A percentile compares a stretch with the other conserved stretches of the same genome.
These are phyloP conservation scores for Thalassophryne amazonica DNA, from an alignment of 2,797 vertebrate species.

Conservation along the genomic window DNA sequence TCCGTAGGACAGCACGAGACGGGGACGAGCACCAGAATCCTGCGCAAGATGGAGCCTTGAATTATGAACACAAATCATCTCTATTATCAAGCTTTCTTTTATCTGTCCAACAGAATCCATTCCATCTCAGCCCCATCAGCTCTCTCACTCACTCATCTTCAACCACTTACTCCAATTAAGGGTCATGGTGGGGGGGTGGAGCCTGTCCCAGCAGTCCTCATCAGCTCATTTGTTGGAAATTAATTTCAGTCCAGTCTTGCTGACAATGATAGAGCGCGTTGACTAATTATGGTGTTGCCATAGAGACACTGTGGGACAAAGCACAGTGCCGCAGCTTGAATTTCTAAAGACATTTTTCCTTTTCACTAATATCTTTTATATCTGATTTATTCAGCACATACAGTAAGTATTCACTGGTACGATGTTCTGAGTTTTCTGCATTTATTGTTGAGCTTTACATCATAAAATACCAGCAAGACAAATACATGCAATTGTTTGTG, in stretches of 20 bases:
- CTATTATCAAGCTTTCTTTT: constrained; percentile 40
- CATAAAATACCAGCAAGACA: background rate
- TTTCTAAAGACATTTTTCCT: constrained; percentile 31
- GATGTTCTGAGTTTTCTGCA: background rate
- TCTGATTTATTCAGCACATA: constrained; percentile 26
- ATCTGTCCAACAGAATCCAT: constrained; percentile 47
- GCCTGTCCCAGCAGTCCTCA: too few relatives aligned
- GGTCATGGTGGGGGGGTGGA: too few relatives aligned
- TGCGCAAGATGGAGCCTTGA: constrained; percentile 1
- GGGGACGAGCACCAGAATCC: constrained; percentile 1
- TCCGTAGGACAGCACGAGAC: constrained; percentile 1
- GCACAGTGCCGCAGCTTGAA: constrained; percentile 8
- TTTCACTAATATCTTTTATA: constrained; percentile 30
- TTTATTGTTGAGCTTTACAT: background rate
- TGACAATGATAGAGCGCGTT: constrained; percentile 49
- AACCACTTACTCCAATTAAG: too few relatives aligned
- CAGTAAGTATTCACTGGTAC: constrained; percentile 3
- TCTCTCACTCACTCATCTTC: too few relatives aligned
- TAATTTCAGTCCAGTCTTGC: constrained; percentile 55
- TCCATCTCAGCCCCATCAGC: constrained; percentile 53
- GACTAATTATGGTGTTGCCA: constrained; percentile 52
- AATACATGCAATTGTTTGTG: too few relatives aligned
- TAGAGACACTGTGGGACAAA: constrained; percentile 42
- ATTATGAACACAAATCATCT: constrained; percentile 36
- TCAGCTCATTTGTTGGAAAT: constrained; percentile 60